Base-by-base conservation (phyloP, 2,797 vertebrate genomes). In the Meriones psammophilus region DNA sequence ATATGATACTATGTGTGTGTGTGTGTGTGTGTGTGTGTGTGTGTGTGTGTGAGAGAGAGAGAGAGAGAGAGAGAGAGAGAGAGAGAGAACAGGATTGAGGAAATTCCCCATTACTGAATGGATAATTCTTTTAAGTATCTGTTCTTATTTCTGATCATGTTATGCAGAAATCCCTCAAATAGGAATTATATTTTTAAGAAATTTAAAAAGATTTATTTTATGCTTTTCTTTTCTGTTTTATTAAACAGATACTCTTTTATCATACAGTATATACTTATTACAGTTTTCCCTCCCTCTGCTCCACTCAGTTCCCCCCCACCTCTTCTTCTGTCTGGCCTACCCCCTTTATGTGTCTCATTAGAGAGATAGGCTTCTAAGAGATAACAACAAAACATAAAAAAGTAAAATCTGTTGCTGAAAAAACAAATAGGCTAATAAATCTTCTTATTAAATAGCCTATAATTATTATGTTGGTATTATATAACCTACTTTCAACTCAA, bases 31-130 rank as follows among this genome's bases (percentile, higher is more conserved):
- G 62, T 8, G 24, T 9, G 26, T 17, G 56, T 14, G 56, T 2
- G 14, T 4, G 56, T 4, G 56, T 15, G 50, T 9, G 50, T 9
- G 50, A 1, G 56, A 18, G 15, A 22, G 22, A 62, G 69, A 73
- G 8, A 10, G 69, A 73, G n/a, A n/a, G 69, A 36, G 69, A 33
- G 15, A 33, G 77, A 20, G 8, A 33, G 46, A 18, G 1, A 33
- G 17, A 80, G 54, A n/a, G 30, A n/a, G 33, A n/a, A 36, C 22
- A 60, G 17, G 3, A 42, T 73, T 94, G 84, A 94, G 62, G 13
- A 90, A 88, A 92, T 54, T 87, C 56, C 54, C 64, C 92, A 68
- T 77, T 90, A 77, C 42, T 12, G 10, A 94, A 95, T 6, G 9
- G 13, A 58, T 91, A n/a, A 36, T 62, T 78, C 7, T 92, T 94